Percentiles rank a stretch among this genome's conserved stretches.
Evolutionary conservation across 2,797 vertebrate species (phyloP).

Genomic region (Lophius americanus): DNA sequence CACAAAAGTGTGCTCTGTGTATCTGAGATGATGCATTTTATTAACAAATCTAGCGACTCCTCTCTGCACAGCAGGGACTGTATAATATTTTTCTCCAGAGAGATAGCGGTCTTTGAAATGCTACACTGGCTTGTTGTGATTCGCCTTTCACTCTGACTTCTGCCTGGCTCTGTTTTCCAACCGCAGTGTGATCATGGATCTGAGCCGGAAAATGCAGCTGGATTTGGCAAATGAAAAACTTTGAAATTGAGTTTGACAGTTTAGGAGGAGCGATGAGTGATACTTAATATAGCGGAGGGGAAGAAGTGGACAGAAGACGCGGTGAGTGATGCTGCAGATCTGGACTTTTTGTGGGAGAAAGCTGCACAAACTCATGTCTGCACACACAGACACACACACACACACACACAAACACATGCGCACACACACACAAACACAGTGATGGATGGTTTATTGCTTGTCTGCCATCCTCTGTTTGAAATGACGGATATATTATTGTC

Average conservation of each 20-base stretch:
- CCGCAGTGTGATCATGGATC: constrained; percentile 56
- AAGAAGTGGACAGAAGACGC: constrained; percentile 55
- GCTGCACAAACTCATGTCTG: constrained; percentile 20
- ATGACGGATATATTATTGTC: constrained; percentile 6
- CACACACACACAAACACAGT: background rate
- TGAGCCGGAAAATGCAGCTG: constrained; percentile 66
- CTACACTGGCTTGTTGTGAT: constrained; percentile 54
- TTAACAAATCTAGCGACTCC: constrained; percentile 54
- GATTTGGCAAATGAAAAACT: constrained; percentile 70
- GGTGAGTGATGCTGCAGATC: constrained; percentile 52
- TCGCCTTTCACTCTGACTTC: constrained; percentile 63
- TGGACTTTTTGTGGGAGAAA: constrained; percentile 40
- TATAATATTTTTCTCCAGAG: constrained; percentile 18
- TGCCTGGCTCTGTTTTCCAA: constrained; percentile 55
- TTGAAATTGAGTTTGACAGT: constrained; percentile 73
- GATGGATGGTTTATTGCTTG: constrained; percentile 20
- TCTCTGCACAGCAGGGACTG: constrained; percentile 14
- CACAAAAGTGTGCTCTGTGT: constrained; percentile 21
- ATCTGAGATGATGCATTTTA: constrained; percentile 48
- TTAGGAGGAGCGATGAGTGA: constrained; percentile 56
- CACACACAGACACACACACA: background rate
- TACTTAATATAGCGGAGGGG: constrained; percentile 51
- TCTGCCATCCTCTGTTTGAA: constrained; percentile 5
- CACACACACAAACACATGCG: background rate
- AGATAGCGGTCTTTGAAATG: constrained; percentile 57